Percentiles rank a stretch among this genome's conserved stretches.
Conservation (phyloP, 1,140 invertebrate genomes). For the Euglossa dilemma region DNA sequence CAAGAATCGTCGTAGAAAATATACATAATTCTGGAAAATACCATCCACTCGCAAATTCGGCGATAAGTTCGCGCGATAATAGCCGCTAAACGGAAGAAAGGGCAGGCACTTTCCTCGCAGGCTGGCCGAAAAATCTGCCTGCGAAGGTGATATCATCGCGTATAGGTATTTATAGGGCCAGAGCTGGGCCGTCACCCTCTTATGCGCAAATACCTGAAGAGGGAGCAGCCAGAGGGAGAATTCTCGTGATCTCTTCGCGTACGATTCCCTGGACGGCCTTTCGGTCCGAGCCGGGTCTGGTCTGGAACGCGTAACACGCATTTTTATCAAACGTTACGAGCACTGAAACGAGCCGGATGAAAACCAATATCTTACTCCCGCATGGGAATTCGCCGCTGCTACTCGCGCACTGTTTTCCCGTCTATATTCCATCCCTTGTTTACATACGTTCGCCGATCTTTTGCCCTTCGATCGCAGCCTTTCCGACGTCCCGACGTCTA, state of each 20-base stretch:
- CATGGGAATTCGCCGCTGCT: slow-evolving; percentile 73
- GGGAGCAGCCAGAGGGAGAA: slow-evolving; percentile 75
- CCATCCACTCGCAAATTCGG: no score
- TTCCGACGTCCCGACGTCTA: not conserved
- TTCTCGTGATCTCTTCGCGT: slow-evolving; percentile 80
- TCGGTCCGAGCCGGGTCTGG: slow-evolving; percentile 75
- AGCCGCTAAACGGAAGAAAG: not conserved
- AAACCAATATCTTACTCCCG: slow-evolving; percentile 81
- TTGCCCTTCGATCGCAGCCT: slow-evolving; percentile 31
- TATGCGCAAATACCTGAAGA: slow-evolving; percentile 63
- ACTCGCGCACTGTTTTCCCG: slow-evolving; percentile 48
- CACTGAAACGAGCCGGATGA: slow-evolving; percentile 80
- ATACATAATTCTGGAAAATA: no score
- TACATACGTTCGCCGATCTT: slow-evolving; percentile 64
- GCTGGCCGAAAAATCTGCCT: slow-evolving; percentile 60
- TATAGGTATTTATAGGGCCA: slow-evolving; percentile 66
- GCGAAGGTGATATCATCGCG: slow-evolving; percentile 54
- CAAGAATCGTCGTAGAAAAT: no score
- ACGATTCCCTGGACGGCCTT: slow-evolving; percentile 80
- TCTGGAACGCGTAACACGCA: slow-evolving; percentile 81
- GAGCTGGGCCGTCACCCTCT: slow-evolving; percentile 64
- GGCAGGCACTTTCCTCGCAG: not conserved
- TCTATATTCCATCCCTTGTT: slow-evolving; percentile 65
- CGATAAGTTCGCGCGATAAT: not conserved
- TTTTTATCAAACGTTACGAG: slow-evolving; percentile 83